Percentiles rank a stretch among this genome's conserved stretches.
These are phyloP conservation scores for Scolopax bukidnonensis DNA, from an alignment of 2,797 vertebrate species.

Conservation along the genomic window DNA sequence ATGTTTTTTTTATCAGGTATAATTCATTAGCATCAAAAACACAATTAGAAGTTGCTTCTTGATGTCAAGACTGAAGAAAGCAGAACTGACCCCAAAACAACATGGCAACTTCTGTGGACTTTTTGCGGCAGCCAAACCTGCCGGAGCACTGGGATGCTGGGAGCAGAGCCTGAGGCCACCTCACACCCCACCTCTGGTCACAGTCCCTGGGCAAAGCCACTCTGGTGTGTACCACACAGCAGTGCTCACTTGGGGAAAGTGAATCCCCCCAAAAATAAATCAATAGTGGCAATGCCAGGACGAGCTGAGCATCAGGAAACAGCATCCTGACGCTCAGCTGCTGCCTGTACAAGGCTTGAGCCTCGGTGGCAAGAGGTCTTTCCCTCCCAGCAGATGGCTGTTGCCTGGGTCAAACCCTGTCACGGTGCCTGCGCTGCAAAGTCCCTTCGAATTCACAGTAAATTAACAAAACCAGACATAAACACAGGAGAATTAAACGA, in stretches of 20 bases:
- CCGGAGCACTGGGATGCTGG: accelerated
- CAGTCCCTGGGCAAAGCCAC: accelerated
- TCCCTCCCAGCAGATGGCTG: slow-evolving; percentile 57
- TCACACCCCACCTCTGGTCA: neutral
- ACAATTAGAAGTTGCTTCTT: neutral
- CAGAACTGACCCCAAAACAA: neutral
- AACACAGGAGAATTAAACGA: slow-evolving; percentile 49
- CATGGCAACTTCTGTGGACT: neutral
- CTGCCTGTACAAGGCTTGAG: neutral
- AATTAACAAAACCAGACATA: slow-evolving; percentile 61
- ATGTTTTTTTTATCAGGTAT: neutral
- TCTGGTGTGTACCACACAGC: neutral
- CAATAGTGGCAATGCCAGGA: neutral
- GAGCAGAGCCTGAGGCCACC: neutral
- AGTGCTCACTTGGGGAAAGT: accelerated
- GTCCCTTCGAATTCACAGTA: slow-evolving; percentile 17
- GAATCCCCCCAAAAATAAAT: neutral
- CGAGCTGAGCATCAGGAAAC: neutral
- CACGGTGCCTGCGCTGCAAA: slow-evolving; percentile 15
- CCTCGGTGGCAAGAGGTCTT: slow-evolving; percentile 21
- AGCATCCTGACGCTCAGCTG: neutral
- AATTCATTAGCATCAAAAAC: neutral
- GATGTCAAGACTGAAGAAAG: neutral
- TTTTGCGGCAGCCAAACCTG: neutral
- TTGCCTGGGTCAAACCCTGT: slow-evolving; percentile 5